Percentiles rank a stretch among this genome's conserved stretches.
These are phyloP conservation scores for Drosophila mercatorum DNA, from an alignment of 2,888 invertebrate species.

Conservation along the genomic window DNA sequence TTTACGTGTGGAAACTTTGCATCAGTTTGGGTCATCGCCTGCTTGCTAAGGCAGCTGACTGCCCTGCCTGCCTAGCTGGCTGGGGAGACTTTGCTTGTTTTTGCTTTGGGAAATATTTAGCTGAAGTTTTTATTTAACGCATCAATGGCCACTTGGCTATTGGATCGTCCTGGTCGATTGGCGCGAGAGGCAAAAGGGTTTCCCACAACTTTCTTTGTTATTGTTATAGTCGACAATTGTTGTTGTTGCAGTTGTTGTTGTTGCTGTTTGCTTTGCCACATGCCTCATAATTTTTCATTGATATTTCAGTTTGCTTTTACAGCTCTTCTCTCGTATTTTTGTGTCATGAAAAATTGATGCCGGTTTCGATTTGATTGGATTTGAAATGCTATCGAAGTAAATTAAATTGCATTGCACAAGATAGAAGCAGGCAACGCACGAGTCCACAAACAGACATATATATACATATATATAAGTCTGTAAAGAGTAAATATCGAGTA, in stretches of 20 bases:
- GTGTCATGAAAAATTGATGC: conserved; percentile 62
- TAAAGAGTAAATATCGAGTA: conserved; percentile 14
- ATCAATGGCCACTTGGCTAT: conserved; percentile 69
- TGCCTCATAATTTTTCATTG: conserved; percentile 76
- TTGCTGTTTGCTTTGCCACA: conserved; percentile 59
- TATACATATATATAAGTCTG: neutral
- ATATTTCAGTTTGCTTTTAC: conserved; percentile 45
- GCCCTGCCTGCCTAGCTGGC: neutral
- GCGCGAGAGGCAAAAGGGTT: conserved; percentile 47
- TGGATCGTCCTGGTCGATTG: conserved; percentile 54
- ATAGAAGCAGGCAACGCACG: neutral
- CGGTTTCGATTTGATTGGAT: conserved; percentile 68
- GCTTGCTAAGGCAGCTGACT: too few species aligned
- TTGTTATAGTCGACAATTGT: conserved; percentile 25
- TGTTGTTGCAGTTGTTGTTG: conserved; percentile 18
- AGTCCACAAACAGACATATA: neutral
- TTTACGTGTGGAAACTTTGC: conserved; percentile 48
- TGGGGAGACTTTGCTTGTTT: conserved; percentile 41
- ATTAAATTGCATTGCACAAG: conserved; percentile 49
- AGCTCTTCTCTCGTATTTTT: conserved; percentile 15
- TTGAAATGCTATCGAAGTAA: conserved; percentile 62
- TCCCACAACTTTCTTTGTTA: conserved; percentile 38
- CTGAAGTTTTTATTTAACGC: conserved; percentile 75
- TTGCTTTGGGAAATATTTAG: conserved; percentile 65
- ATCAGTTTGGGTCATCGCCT: conserved; percentile 36